These are phyloP conservation scores for Anas capensis DNA, from an alignment of 2,797 vertebrate species.

Conservation along the genomic window DNA sequence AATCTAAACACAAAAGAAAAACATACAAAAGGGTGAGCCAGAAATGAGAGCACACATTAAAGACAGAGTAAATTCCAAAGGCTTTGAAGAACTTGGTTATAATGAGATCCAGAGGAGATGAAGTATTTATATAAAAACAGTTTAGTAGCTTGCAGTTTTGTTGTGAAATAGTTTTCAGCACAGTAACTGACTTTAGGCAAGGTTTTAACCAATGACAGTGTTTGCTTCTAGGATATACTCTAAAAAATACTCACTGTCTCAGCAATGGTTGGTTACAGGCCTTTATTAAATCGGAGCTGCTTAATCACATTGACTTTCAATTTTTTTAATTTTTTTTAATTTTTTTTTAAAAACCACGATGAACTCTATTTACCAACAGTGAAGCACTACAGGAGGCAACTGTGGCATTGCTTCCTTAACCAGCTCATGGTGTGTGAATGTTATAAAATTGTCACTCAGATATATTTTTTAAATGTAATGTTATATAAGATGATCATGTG, in stretches of 20 bases:
- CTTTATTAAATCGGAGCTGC: constrained; percentile 89
- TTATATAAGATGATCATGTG: constrained; percentile 93
- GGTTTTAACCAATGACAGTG: constrained; percentile 88
- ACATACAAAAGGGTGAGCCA: constrained; percentile 72
- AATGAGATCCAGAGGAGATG: constrained; percentile 81
- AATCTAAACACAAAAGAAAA: constrained; percentile 64
- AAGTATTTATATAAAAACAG: constrained; percentile 89
- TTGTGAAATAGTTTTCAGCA: constrained; percentile 85
- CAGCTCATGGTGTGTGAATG: constrained; percentile 84
- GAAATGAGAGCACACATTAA: constrained; percentile 81
- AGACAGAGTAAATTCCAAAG: constrained; percentile 85
- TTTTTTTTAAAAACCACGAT: constrained; percentile 70
- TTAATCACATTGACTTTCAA: constrained; percentile 81
- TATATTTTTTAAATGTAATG: constrained; percentile 89
- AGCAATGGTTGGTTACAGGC: constrained; percentile 78
- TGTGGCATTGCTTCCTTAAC: constrained; percentile 80
- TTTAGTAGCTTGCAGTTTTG: constrained; percentile 86
- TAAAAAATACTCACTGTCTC: constrained; percentile 82
- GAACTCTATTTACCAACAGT: constrained; percentile 82
- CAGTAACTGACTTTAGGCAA: constrained; percentile 84
- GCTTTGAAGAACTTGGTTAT: constrained; percentile 85
- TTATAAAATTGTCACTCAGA: constrained; percentile 83
- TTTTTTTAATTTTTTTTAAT: constrained; percentile 37
- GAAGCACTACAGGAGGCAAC: constrained; percentile 90
- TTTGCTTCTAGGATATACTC: constrained; percentile 85